Evolutionary conservation across 2,797 vertebrate species (phyloP).

Genomic region (Scolopax rusticola): DNA sequence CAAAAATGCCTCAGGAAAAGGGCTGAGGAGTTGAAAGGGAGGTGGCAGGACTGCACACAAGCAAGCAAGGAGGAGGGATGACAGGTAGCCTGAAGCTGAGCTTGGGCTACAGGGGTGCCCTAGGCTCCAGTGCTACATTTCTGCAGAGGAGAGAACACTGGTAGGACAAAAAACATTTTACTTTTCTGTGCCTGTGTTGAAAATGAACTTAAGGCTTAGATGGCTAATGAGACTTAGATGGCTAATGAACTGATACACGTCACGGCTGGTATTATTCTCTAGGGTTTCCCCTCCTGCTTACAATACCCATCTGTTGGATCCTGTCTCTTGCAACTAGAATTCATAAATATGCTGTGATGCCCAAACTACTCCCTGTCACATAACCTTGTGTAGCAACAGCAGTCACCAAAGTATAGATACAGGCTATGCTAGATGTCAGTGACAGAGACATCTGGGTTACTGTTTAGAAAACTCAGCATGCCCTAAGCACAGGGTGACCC

Average conservation of each 20-base stretch:
- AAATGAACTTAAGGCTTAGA: neutral
- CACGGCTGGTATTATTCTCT: neutral
- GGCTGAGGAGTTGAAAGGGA: neutral
- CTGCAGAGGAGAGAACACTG: neutral
- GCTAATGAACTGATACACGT: neutral
- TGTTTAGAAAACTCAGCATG: neutral
- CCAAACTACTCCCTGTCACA: neutral
- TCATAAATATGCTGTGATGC: neutral
- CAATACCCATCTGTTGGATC: neutral
- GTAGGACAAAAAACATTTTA: neutral
- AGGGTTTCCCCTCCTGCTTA: neutral
- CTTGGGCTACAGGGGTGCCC: neutral
- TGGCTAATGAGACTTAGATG: neutral
- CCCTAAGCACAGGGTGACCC: neutral
- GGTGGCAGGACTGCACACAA: neutral
- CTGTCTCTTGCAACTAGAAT: neutral
- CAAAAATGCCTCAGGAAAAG: neutral
- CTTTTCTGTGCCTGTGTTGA: neutral
- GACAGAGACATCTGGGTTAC: neutral
- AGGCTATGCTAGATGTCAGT: neutral
- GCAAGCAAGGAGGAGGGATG: neutral
- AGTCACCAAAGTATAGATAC: neutral
- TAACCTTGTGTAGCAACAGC: neutral
- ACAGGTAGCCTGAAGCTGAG: neutral
- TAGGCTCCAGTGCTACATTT: neutral